phyloP scores from a whole-genome alignment of 2,888 invertebrate genomes.

The Siphonodentalium dalli region DNA sequence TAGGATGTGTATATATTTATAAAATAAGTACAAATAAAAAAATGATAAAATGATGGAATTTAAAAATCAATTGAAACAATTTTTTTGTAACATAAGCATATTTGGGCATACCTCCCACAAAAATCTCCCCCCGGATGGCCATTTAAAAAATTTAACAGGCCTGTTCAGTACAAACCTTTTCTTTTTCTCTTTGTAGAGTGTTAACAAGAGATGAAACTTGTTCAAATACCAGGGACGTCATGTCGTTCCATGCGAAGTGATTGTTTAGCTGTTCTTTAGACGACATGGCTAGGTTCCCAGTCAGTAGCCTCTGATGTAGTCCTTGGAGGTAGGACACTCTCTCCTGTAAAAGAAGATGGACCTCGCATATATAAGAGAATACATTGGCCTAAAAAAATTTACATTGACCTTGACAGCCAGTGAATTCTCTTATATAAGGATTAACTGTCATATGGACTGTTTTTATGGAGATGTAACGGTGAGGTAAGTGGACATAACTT shows the following conservation, averaged over 20 bases:
- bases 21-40: background rate
- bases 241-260: conserved; percentile 52
- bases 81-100: background rate
- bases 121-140: too few species aligned
- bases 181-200: conserved; percentile 41
- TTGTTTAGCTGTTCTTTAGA: conserved; percentile 38
- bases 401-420: too few species aligned
- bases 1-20: background rate
- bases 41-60: background rate
- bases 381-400: too few species aligned
- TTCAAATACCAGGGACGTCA: conserved; percentile 53
- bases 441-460: too few species aligned
- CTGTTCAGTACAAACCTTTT: conserved; percentile 44
- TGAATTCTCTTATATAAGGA: too few species aligned
- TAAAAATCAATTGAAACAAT: background rate
- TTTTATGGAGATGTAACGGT: too few species aligned
- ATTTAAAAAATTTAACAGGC: background rate
- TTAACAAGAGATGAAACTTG: conserved; percentile 50
- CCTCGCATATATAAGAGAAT: too few species aligned
- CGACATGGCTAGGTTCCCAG: conserved; percentile 38
- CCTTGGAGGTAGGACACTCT: conserved; percentile 53
- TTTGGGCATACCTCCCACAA: too few species aligned
- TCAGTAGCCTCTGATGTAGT: conserved; percentile 52
- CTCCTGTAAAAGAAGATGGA: conserved; percentile 34
- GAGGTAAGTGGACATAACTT: too few species aligned